Conservation (phyloP, 1,140 invertebrate genomes). For the Schlechtendalia chinensis region DNA sequence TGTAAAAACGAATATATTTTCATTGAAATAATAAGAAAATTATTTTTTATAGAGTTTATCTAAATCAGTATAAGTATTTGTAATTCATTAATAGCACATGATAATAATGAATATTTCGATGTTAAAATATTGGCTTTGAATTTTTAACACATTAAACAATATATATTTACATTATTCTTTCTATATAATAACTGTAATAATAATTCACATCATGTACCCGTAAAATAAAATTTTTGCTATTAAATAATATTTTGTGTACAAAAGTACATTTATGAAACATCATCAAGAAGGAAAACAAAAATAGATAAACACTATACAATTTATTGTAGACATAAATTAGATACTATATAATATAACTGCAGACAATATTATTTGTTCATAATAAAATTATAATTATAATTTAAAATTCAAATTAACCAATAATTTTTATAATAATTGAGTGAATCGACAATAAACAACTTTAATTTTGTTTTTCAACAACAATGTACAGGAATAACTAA, state of each 20-base stretch:
- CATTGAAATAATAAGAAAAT: not conserved
- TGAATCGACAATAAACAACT: not conserved
- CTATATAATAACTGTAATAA: not conserved
- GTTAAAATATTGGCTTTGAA: not conserved
- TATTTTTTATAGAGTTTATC: not conserved
- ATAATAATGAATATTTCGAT: not conserved
- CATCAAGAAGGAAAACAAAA: slow-evolving; percentile 7
- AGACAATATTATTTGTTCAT: slow-evolving; percentile 32
- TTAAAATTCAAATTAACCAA: slow-evolving; percentile 2
- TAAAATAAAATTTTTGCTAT: not conserved
- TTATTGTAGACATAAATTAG: slow-evolving; percentile 31
- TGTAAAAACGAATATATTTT: not conserved
- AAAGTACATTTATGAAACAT: not conserved
- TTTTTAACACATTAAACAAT: not conserved
- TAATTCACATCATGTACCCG: not conserved
- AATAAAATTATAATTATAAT: slow-evolving; percentile 18
- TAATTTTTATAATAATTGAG: not conserved
- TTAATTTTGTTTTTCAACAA: slow-evolving; percentile 18
- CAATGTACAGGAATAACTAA: slow-evolving; percentile 22
- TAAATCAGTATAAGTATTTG: not conserved
- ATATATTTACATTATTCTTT: slow-evolving; percentile 22
- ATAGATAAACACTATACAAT: slow-evolving; percentile 21
- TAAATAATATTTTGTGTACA: not conserved
- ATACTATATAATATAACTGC: slow-evolving; percentile 11
- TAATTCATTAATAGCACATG: not conserved